A percentile compares a stretch with the other conserved stretches of the same genome.
Evolutionary conservation across 2,888 invertebrate genomes (phyloP).

Genomic region (Agrotis ipsilon): DNA sequence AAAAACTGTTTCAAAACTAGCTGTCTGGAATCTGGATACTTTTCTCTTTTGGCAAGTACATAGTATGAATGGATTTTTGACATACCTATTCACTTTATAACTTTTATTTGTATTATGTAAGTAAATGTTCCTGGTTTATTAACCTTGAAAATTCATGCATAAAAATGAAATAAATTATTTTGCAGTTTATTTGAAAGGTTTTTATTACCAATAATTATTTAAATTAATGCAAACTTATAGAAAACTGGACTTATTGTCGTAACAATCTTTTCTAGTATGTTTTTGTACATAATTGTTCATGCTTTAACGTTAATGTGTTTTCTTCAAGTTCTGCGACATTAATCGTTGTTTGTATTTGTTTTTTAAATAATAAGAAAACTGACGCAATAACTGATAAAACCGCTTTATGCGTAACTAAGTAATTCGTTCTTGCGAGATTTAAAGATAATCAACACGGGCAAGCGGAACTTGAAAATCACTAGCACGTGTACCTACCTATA

Average conservation of each 20-base stretch:
- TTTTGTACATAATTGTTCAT: background rate
- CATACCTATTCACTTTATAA: constrained; percentile 8
- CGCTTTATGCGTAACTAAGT: background rate
- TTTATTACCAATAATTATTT: constrained; percentile 16
- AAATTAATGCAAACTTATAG: background rate
- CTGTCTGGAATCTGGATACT: no score
- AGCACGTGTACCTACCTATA: no score
- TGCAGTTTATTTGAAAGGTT: constrained; percentile 25
- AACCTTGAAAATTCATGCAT: constrained; percentile 17
- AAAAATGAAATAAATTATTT: constrained; percentile 43
- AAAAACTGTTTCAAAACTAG: no score
- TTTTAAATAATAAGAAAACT: background rate
- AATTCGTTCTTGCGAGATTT: background rate
- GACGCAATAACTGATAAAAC: background rate
- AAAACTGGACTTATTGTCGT: background rate
- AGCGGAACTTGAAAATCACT: no score
- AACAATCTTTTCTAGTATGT: background rate
- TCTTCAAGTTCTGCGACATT: background rate
- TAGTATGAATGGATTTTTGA: constrained; percentile 7
- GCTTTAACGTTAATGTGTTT: background rate
- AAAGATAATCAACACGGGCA: background rate
- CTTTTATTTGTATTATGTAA: constrained; percentile 11
- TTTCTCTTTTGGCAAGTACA: no score
- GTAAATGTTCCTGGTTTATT: constrained; percentile 9
- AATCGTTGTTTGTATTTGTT: background rate